A percentile compares a stretch with the other conserved stretches of the same genome.
These are phyloP conservation scores for Ophonus ardosiacus DNA, from an alignment of 2,888 invertebrate species.

Conservation along the genomic window DNA sequence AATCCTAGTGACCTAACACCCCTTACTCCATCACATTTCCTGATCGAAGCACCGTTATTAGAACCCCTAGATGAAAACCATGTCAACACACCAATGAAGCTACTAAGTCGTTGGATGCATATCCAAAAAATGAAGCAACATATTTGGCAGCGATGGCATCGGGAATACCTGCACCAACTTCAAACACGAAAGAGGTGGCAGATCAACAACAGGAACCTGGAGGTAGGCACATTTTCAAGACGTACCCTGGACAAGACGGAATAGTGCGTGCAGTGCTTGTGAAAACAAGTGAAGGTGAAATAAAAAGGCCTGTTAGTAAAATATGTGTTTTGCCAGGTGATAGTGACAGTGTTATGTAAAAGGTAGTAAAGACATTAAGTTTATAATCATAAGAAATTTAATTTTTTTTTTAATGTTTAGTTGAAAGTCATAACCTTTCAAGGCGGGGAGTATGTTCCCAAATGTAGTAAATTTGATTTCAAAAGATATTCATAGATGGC, in stretches of 20 bases:
- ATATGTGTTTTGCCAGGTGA: constrained; percentile 20
- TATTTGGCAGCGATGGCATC: not conserved
- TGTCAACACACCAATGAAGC: too few species aligned
- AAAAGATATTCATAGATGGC: too few species aligned
- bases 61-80: not conserved
- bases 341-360: too few species aligned
- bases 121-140: not conserved
- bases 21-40: constrained; percentile 52
- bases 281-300: not conserved
- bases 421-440: too few species aligned
- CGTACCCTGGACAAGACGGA: not conserved
- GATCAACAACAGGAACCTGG: not conserved
- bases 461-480: too few species aligned
- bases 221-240: not conserved
- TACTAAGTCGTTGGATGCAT: too few species aligned
- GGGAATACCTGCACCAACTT: not conserved
- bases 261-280: constrained; percentile 20
- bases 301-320: constrained; percentile 24
- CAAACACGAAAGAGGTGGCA: not conserved
- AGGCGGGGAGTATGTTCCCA: too few species aligned
- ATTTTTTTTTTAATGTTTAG: too few species aligned
- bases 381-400: too few species aligned
- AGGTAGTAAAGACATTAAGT: too few species aligned
- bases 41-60: constrained; percentile 1
- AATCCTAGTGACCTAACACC: constrained; percentile 14